phyloP scores from a whole-genome alignment of 2,888 invertebrate species.

The Andricus curvator region DNA sequence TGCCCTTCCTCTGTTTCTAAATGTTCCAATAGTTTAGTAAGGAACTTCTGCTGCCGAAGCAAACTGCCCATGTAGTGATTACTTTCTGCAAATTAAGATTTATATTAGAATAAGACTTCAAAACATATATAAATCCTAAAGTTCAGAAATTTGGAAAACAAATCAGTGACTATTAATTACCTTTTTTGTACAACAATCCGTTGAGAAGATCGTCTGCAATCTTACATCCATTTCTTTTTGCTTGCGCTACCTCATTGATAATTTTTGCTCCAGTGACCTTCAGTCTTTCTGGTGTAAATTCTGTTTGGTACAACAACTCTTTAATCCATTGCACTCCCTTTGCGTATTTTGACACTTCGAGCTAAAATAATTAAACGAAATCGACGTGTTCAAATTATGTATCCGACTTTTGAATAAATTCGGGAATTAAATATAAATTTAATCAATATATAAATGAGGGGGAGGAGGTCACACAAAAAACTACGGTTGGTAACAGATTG shows the following conservation, averaged over 20 bases:
- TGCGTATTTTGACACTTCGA: conserved; percentile 87
- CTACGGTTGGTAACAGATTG: no score
- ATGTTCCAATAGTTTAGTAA: conserved; percentile 83
- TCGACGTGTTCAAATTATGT: no score
- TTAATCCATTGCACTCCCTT: conserved; percentile 88
- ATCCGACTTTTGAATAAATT: no score
- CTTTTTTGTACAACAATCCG: conserved; percentile 81
- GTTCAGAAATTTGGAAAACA: no score
- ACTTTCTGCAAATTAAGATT: conserved; percentile 80
- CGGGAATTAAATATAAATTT: no score
- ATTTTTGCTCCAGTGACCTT: conserved; percentile 90
- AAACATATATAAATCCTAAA: no score
- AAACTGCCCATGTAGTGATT: conserved; percentile 86
- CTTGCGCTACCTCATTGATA: conserved; percentile 88
- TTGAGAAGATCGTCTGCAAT: conserved; percentile 83
- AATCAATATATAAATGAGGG: no score
- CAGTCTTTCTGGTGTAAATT: conserved; percentile 86
- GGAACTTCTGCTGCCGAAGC: conserved; percentile 88
- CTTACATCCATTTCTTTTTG: conserved; percentile 86
- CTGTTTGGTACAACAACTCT: conserved; percentile 86
- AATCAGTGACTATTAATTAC: conserved; percentile 71
- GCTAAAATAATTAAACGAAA: conserved; percentile 76
- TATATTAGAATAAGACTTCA: background rate
- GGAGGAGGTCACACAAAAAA: no score
- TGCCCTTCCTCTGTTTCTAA: conserved; percentile 80